Evolutionary conservation across 2,888 invertebrate species (phyloP), one percentile per base, ranked within the genome.

Genomic region (Xanthostigma xanthostigma): DNA sequence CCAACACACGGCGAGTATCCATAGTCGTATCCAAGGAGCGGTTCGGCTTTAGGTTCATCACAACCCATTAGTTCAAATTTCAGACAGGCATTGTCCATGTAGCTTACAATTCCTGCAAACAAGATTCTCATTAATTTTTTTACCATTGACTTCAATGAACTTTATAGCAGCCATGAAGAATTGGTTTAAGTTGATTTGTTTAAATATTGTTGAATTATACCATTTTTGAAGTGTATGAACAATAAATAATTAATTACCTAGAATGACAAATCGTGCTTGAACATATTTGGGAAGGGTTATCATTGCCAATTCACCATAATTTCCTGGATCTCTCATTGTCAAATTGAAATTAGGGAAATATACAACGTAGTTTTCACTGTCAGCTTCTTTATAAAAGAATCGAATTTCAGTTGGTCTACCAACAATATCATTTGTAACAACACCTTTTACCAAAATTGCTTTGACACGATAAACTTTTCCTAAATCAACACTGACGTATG

Each of bases 21-120:
- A 56, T 91, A 89, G 64, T 93, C 91, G 61, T 90, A 94, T 49
- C 93, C 93, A 38, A 93, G 69, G n/a, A 91, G 67, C 3, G 90
- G 88, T 58, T 90, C 88, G 33, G 72, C 69, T 45, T 77, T 75
- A 0, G 90, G 87, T 59, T 90, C 91, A 61, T 94, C 90, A 64
- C 95, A 96, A 36, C 95, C 95, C 84, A 94, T 90, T 44, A 96
- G 67, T 67, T 95, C 95, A 61, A 96, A 95, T 64, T 93, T 93
- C 58, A 96, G 72, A 63, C 95, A 96, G 46, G 94, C 93, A 60
- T 94, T 94, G 57, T 92, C 92, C 84, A 94, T 92, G 61, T 94
- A 95, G 62, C 93, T 93, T 0, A 95, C 92, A 57, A 96, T 93
- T 48, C 94, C 92, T 41, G 35, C 1, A 39, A 27, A 27, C 27